These are phyloP conservation scores for Todiramphus saurophagus DNA, from an alignment of 2,113 vertebrate species.

Conservation along the genomic window DNA sequence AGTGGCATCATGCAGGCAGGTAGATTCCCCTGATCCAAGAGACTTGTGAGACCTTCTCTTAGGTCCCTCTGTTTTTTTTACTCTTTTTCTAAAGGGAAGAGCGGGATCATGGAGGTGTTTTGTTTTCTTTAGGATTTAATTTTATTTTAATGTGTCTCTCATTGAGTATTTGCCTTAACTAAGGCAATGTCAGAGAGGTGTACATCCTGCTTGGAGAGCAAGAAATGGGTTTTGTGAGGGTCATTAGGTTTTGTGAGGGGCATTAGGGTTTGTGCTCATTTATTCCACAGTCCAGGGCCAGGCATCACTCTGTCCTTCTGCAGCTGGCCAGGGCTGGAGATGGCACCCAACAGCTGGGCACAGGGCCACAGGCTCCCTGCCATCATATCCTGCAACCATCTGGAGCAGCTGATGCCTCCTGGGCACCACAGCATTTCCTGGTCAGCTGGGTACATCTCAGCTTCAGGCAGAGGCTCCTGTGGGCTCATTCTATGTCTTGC, in stretches of 20 bases:
- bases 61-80: not conserved
- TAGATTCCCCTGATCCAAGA: too few species aligned
- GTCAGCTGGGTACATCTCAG: not conserved
- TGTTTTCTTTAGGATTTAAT: not conserved
- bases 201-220: not conserved
- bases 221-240: not conserved
- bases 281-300: not conserved
- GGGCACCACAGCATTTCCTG: not conserved
- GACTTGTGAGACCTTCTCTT: not conserved
- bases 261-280: not conserved
- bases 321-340: not conserved
- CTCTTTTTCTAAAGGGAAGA: not conserved
- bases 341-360: not conserved
- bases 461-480: not conserved
- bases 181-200: not conserved
- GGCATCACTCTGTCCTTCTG: not conserved
- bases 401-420: not conserved
- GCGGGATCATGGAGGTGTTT: not conserved
- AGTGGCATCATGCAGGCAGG: not conserved
- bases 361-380: not conserved
- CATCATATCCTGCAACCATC: not conserved
- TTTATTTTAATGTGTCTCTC: not conserved
- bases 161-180: not conserved
- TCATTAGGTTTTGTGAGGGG: not conserved
- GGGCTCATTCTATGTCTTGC: not conserved